These are phyloP conservation scores for Neodon shergylaensis DNA, from an alignment of 2,113 vertebrate genomes.

Conservation along the genomic window DNA sequence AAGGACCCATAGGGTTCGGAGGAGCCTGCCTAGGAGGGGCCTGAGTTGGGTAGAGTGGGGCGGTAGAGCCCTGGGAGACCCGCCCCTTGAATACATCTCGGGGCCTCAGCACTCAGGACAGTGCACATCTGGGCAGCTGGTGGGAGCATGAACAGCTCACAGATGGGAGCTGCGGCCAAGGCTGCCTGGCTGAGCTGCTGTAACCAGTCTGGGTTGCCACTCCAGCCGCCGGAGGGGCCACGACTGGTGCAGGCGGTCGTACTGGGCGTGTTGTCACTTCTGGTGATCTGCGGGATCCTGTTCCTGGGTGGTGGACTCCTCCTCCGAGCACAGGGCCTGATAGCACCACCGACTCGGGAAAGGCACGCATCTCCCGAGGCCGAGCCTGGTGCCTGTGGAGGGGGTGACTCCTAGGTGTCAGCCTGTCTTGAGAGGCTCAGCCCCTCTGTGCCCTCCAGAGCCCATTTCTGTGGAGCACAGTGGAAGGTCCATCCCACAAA, in stretches of 20 bases:
- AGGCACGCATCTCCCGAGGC: slow-evolving; percentile 87
- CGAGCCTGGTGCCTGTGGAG: slow-evolving; percentile 86
- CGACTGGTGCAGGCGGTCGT: slow-evolving; percentile 90
- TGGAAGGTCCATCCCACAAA: neutral
- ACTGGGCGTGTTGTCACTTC: slow-evolving; percentile 94
- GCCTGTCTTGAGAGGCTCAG: neutral
- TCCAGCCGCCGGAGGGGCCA: slow-evolving; percentile 80
- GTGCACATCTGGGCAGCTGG: neutral
- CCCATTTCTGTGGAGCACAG: neutral
- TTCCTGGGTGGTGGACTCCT: slow-evolving; percentile 95
- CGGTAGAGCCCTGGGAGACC: neutral
- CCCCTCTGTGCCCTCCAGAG: neutral
- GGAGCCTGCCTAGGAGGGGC: neutral
- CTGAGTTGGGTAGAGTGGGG: neutral
- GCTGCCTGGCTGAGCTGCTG: slow-evolving; percentile 72
- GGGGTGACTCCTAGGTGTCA: slow-evolving; percentile 37
- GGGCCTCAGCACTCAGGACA: neutral
- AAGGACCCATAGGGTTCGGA: neutral
- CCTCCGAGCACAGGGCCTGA: slow-evolving; percentile 93
- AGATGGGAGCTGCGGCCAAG: neutral
- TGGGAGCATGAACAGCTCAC: slow-evolving; percentile 56
- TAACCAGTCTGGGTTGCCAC: slow-evolving; percentile 59
- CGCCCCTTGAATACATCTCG: slow-evolving; percentile 35
- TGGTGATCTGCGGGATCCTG: slow-evolving; percentile 93
- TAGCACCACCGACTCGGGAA: slow-evolving; percentile 88